phyloP scores from a whole-genome alignment of 2,113 vertebrate species.

The Daphoenositta chrysoptera region DNA sequence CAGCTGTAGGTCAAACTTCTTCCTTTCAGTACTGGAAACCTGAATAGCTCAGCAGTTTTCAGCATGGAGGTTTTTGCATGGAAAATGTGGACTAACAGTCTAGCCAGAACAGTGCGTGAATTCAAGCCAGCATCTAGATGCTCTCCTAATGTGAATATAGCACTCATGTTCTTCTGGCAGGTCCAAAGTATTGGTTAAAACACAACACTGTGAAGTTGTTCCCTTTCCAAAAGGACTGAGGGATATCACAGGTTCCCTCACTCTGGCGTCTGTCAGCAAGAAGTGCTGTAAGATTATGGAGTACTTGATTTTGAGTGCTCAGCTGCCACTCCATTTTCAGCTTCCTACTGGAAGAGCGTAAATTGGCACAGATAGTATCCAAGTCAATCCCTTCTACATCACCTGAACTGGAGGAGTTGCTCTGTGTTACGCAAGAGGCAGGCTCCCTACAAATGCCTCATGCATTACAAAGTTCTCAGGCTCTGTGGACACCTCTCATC shows the following conservation, averaged over 20 bases:
- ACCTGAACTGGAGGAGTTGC: background rate
- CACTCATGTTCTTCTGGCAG: background rate
- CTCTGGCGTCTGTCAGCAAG: background rate
- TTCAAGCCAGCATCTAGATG: background rate
- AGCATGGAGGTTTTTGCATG: background rate
- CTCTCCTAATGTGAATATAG: background rate
- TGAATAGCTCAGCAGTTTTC: background rate
- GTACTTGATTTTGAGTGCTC: background rate
- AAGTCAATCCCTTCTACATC: background rate
- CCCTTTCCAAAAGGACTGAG: background rate
- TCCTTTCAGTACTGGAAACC: constrained; percentile 16
- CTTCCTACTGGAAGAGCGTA: background rate
- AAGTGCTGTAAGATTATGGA: background rate
- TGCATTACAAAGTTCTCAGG: background rate
- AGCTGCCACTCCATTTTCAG: background rate
- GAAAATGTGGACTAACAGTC: background rate
- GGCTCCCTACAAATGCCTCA: background rate
- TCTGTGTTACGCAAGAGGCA: background rate
- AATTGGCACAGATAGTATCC: background rate
- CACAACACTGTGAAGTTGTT: background rate
- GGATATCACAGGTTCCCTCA: background rate
- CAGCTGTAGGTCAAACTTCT: background rate
- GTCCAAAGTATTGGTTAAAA: background rate
- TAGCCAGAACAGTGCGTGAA: background rate
- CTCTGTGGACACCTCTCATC: background rate